Conservation (phyloP, 2,113 vertebrate genomes). For the Nothocercus julius region DNA sequence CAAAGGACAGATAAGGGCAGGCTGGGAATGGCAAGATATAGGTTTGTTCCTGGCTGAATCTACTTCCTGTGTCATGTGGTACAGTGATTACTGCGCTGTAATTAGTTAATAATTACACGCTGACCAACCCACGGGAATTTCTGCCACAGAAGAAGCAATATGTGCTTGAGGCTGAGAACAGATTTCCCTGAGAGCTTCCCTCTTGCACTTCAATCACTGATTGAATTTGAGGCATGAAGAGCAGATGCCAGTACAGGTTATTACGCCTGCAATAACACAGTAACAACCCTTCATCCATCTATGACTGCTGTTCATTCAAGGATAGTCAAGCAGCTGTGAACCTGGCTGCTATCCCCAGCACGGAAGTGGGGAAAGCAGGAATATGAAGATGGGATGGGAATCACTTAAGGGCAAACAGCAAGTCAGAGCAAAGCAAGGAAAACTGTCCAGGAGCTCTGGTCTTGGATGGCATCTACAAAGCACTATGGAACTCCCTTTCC, state of each 20-base stretch:
- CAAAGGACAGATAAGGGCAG: not conserved
- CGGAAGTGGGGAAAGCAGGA: not conserved
- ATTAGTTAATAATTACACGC: slow-evolving; percentile 49
- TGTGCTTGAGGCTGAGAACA: not conserved
- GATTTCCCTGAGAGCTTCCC: not conserved
- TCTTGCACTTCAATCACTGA: not conserved
- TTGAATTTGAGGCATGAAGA: not conserved
- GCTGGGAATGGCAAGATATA: not conserved
- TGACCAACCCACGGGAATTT: not conserved
- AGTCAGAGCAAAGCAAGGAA: not conserved
- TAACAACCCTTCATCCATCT: not conserved
- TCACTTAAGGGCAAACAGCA: not conserved
- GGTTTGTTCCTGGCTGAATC: not conserved
- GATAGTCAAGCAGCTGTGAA: not conserved
- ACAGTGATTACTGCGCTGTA: not conserved
- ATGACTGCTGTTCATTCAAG: not conserved
- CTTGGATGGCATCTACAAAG: not conserved
- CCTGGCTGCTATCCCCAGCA: too few relatives aligned
- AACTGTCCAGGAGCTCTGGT: not conserved
- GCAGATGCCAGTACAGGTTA: not conserved
- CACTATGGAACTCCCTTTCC: not conserved
- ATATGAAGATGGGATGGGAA: not conserved
- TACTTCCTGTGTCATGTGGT: not conserved
- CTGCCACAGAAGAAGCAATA: not conserved
- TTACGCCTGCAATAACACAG: not conserved